Base-by-base conservation (phyloP, 2,113 vertebrate genomes). In the Panurus biarmicus region DNA sequence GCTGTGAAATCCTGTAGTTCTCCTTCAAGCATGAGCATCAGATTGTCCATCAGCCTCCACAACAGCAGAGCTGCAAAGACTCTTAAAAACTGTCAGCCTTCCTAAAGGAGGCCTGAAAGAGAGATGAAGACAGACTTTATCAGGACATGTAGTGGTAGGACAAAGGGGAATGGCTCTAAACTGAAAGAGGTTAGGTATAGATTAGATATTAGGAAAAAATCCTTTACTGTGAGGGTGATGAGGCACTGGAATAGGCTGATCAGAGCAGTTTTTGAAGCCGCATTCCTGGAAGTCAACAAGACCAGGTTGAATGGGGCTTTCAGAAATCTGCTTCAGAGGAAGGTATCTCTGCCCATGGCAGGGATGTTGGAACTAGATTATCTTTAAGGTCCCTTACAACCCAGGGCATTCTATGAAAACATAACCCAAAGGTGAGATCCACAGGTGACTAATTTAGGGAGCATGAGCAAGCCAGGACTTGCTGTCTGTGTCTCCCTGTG, bases 401-500 rank as follows among this genome's bases (percentile, higher is more conserved):
- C 21, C 25, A 75, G 61, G 14, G 10, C 18, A 36, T 61, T 56
- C 54, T 54, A 4, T 75, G 47, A 19, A 89, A 69, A 33, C 31
- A 33, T 35, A 74, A 75, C 4, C 28, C 31, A 9, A 61, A 10
- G 4, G 1, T 18, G 20, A 82, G n/a, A 78, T 40, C 44, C 2
- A 3, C 5, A 5, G 33, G 2, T 78, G 16, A 45, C 26, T 56
- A 38, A 48, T 14, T 14, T 36, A 85, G 45, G 12, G 33, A 85
- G 54, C 1, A 0, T 4, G 8, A 61, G 48, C 50, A 82, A 67
- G 31, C 25, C 31, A 36, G 48, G 44, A 42, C n/a, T 61, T 1
- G 1, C 13, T 51, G 28, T 28, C n/a, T 47, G 47, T 67, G 44
- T 12, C 4, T 60, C n/a, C n/a, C n/a, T 0, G 0, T 73, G 19